Conservation (phyloP, 2,113 vertebrate species). For the Etia nguti region DNA sequence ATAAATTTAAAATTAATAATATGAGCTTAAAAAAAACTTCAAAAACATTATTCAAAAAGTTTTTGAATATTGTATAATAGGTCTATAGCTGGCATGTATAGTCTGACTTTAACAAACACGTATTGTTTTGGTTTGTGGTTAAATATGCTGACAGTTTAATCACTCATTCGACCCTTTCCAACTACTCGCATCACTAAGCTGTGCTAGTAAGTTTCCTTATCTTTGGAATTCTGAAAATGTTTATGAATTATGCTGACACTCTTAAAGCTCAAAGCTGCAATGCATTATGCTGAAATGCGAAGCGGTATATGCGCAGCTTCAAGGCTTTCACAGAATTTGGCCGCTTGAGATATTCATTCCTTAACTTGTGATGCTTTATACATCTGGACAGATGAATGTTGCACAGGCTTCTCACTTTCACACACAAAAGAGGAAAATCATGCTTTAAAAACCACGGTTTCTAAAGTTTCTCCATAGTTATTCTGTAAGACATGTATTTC, state of each 20-base stretch:
- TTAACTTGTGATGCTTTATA: slow-evolving; percentile 45
- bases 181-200: not conserved
- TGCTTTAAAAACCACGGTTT: not conserved
- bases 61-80: not conserved
- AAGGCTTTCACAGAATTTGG: slow-evolving; percentile 23
- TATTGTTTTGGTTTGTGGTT: not conserved
- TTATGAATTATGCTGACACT: slow-evolving; percentile 44
- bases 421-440: not conserved
- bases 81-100: not conserved
- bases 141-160: not conserved
- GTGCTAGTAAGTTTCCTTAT: not conserved
- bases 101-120: not conserved
- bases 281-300: slow-evolving; percentile 18
- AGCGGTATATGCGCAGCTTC: not conserved
- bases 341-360: slow-evolving; percentile 10
- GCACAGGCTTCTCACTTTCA: not conserved
- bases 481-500: slow-evolving; percentile 29
- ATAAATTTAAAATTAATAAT: not conserved
- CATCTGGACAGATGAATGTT: slow-evolving; percentile 21
- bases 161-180: not conserved
- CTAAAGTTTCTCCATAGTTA: slow-evolving; percentile 10
- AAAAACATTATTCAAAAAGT: not conserved
- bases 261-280: slow-evolving; percentile 4
- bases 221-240: slow-evolving; percentile 16
- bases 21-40: not conserved